Evolutionary conservation across 2,797 vertebrate species (phyloP), one percentile per base, ranked within the genome.

Genomic region (Pachyuromys duprasi): DNA sequence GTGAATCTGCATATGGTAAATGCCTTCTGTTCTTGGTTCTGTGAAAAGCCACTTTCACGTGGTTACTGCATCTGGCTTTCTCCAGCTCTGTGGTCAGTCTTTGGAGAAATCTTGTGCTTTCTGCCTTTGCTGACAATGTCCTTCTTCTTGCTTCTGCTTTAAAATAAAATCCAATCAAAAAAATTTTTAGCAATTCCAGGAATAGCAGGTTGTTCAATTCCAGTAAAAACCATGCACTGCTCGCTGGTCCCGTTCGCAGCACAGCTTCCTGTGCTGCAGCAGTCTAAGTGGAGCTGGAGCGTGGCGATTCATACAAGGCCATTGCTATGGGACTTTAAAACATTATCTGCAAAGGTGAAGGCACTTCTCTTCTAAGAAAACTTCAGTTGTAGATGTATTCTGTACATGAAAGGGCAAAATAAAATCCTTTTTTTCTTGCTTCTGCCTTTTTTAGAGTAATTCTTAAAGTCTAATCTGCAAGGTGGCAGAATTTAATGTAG

Each of bases 151-250:
- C n/a, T 4, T 57, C 93, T 91, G n/a, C 62, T 89, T 95, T 91
- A 78, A 93, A 42, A 42, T 81, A 89, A 81, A 86, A 33, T 3
- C 39, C 12, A 42, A 42, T 24, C 3, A 67, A 53, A 26, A 82
- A n/a, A 53, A 14, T 14, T 45, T 42, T 76, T n/a, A 63, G 57
- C 57, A 91, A 60, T 91, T 94, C 55, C 63, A 83, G 65, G 87
- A 86, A 42, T 17, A 86, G 11, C 90, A 72, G 9, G 8, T 82
- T 92, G 45, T 78, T 91, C 76, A 89, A 18, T 95, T 90, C 80
- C 20, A 76, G 81, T 76, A 84, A 92, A 67, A 49, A 36, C 31
- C 24, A 33, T 67, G 20, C 18, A 18, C 81, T 69, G 7, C n/a
- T 91, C 28, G 49, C 28, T 24, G 86, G 22, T 28, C 24, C 17